Evolutionary conservation across 2,888 invertebrate species (phyloP), one percentile per base, ranked within the genome.

Genomic region (Microctonus aethiopoides): DNA sequence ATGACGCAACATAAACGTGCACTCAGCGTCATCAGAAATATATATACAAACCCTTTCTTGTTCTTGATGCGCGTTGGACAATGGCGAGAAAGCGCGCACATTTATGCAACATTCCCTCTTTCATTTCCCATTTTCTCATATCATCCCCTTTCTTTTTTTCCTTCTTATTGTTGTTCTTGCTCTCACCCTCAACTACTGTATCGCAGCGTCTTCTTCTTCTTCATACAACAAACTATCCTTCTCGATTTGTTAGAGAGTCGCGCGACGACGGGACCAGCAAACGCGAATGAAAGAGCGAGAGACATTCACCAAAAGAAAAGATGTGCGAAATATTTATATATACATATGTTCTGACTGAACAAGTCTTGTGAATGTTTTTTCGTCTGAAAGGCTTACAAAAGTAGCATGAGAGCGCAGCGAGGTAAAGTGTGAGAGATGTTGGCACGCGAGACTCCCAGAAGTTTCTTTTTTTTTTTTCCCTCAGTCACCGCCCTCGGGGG

Each of bases 41-140:
- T n/a, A n/a, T 54, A 56, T 56, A 46, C 46, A 61, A 52, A 78
- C 79, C 78, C 78, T 81, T 80, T 80, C 81, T 83, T 81, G 75
- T 82, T 81, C 83, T 82, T 82, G 77, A 79, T 80, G 81, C 80
- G 79, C 80, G 76, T 81, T 75, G 81, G 81, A 84, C 83, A 84
- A 82, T 83, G 80, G 79, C 79, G 81, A 80, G 81, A 82, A 80
- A 79, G 77, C 78, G 46, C 16, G 6, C 46, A 16, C 20, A 77
- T 77, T 77, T 79, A 74, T 71, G 72, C 68, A 56, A 73, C 74
- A 70, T 70, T 71, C 62, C 69, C 65, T 66, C 72, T 72, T 76
- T 63, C 73, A 71, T 68, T 71, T 51, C 64, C 57, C 71, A 68
- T 74, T 68, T 74, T 72, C 70, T 70, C 76, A 68, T 67, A 65